phyloP scores from a whole-genome alignment of 2,113 vertebrate genomes.

The Sminthopsis crassicaudata region DNA sequence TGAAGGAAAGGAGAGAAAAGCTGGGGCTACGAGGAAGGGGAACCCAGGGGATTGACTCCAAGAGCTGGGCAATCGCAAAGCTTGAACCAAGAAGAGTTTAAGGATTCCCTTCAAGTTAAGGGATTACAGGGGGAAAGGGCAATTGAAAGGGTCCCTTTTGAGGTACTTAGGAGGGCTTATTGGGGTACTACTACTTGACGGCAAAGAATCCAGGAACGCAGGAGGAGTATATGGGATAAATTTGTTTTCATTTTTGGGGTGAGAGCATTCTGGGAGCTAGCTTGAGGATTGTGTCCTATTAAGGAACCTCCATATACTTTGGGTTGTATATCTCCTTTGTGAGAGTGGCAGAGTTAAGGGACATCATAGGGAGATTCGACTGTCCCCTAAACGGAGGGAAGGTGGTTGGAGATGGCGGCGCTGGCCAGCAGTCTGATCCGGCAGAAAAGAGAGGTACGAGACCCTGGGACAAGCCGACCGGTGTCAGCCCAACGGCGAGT shows the following conservation, averaged over 20 bases:
- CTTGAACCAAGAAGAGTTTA: neutral
- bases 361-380: neutral
- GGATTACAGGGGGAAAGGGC: neutral
- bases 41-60: neutral
- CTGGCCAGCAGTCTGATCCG: conserved; percentile 93
- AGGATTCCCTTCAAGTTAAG: neutral
- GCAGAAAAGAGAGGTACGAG: conserved; percentile 92
- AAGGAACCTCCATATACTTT: neutral
- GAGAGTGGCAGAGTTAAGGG: neutral
- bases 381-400: neutral
- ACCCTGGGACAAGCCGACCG: conserved; percentile 89
- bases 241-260: neutral
- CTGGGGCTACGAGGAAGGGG: neutral
- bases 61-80: neutral
- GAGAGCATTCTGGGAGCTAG: conserved; percentile 6
- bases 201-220: neutral
- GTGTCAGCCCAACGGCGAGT: conserved; percentile 90
- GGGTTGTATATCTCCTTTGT: neutral
- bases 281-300: neutral
- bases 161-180: neutral
- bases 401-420: conserved; percentile 86
- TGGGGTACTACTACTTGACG: neutral
- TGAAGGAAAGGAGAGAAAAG: neutral
- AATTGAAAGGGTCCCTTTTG: neutral
- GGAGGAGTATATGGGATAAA: neutral